phyloP scores from a whole-genome alignment of 2,888 invertebrate species.

The Protonemura montana region DNA sequence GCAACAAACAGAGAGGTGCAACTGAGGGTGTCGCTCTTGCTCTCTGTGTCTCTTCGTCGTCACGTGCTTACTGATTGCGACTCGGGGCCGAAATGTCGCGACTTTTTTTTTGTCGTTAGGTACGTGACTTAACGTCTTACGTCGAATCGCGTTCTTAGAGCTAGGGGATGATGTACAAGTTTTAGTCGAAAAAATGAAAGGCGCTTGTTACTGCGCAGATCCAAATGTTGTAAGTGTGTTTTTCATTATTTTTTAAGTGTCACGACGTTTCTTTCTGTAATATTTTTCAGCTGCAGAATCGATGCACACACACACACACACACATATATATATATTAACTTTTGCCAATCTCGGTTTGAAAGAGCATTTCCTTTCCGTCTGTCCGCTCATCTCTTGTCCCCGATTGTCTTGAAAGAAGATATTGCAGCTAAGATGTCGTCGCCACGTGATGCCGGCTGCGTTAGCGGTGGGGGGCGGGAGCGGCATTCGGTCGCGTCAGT shows the following conservation, averaged over 20 bases:
- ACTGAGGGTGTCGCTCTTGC: neutral
- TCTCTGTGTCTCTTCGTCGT: neutral
- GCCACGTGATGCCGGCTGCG: slow-evolving; percentile 4
- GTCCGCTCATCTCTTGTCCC: neutral
- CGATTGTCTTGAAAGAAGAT: neutral
- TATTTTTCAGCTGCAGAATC: neutral
- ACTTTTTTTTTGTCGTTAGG: neutral
- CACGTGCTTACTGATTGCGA: neutral
- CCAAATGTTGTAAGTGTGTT: neutral
- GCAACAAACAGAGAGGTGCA: neutral
- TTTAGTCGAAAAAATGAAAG: neutral
- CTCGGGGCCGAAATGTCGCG: neutral
- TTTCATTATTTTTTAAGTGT: neutral
- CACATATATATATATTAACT: too few relatives aligned
- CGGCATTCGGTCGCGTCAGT: slow-evolving; percentile 34
- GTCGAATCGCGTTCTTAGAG: neutral
- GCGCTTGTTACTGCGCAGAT: neutral
- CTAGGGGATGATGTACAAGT: neutral
- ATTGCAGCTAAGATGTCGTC: slow-evolving; percentile 13
- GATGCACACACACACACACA: neutral
- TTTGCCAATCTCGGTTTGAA: neutral
- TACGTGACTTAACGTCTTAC: neutral
- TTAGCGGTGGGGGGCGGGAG: slow-evolving; percentile 17
- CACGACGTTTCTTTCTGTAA: neutral
- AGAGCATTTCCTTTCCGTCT: neutral